A percentile compares a stretch with the other conserved stretches of the same genome.
phyloP scores from a whole-genome alignment of 1,140 invertebrate genomes.

The Aphaenogaster rudis region DNA sequence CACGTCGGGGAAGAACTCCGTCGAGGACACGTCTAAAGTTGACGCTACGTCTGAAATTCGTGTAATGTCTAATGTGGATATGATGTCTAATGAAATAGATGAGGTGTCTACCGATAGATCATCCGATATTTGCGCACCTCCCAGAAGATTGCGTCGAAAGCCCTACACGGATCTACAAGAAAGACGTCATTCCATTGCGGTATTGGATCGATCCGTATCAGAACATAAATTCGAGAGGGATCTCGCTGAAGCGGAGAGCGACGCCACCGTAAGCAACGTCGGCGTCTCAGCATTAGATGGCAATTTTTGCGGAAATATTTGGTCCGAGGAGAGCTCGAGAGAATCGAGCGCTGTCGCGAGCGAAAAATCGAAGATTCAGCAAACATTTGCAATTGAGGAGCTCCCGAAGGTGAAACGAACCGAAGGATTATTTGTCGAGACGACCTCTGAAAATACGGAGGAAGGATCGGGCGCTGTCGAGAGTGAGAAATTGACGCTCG shows the following conservation, averaged over 20 bases:
- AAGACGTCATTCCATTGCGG: slow-evolving; percentile 13
- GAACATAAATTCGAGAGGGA: slow-evolving; percentile 8
- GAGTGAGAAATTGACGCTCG: neutral
- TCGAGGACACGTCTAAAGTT: neutral
- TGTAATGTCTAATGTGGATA: neutral
- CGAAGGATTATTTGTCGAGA: neutral
- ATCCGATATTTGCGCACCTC: neutral
- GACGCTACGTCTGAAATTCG: neutral
- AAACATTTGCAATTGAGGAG: neutral
- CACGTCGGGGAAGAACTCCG: neutral
- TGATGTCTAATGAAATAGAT: neutral
- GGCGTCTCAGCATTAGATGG: neutral
- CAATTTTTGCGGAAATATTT: neutral
- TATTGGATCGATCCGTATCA: slow-evolving; percentile 7
- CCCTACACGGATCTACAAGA: neutral
- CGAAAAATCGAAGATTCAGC: neutral
- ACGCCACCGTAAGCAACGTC: too few species aligned
- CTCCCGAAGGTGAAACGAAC: neutral
- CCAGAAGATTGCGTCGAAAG: neutral
- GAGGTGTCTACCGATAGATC: neutral
- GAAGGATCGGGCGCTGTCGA: slow-evolving; percentile 45
- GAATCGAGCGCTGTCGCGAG: neutral
- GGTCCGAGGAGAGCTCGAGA: neutral
- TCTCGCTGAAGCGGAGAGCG: neutral
- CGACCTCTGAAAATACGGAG: neutral